Evolutionary conservation across 2,888 invertebrate genomes (phyloP), one percentile per base, ranked within the genome.

Genomic region (Drosophila helvetica): DNA sequence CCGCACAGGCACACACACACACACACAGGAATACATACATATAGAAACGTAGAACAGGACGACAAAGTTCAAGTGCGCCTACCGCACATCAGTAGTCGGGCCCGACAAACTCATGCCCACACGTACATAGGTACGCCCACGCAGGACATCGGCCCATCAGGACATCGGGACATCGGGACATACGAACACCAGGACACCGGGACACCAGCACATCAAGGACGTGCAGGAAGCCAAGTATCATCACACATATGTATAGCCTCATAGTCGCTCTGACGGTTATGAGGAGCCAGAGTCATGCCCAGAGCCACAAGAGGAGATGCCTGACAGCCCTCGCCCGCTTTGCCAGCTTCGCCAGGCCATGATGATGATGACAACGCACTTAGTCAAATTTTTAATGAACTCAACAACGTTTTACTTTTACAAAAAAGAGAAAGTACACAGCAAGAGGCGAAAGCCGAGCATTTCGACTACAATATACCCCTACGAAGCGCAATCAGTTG

Each of bases 351-450:
- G 38, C 38, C 38, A 38, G 58, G 54, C 68, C 67, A 72, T 53
- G 70, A 62, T 65, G 75, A 68, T 68, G 75, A 79, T 78, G 84
- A 79, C 78, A 80, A 83, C 84, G 79, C 78, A 83, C 86, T 84
- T 80, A 86, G 79, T 84, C 74, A 79, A 82, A 86, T 75, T 84
- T 82, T 76, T 83, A 86, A 84, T 86, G 86, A 86, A 83, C 86
- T 84, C 86, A 79, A 83, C 84, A 79, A 50, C 77, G 78, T 84
- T 84, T 86, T 86, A 84, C 81, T 84, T 74, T 84, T 70, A 69
- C 68, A 47, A 43, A 56, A 77, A 69, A 72, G 53, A 17, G 54
- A 52, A 65, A 30, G 63, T 56, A 42, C 27, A 19, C 59, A 48
- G 48, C 18, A 25, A 3, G 25, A 8, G 10, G 7, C 15, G 2